A percentile compares a stretch with the other conserved stretches of the same genome.
Conservation (phyloP, 1,140 invertebrate genomes). For the Reticulitermes speratus region DNA sequence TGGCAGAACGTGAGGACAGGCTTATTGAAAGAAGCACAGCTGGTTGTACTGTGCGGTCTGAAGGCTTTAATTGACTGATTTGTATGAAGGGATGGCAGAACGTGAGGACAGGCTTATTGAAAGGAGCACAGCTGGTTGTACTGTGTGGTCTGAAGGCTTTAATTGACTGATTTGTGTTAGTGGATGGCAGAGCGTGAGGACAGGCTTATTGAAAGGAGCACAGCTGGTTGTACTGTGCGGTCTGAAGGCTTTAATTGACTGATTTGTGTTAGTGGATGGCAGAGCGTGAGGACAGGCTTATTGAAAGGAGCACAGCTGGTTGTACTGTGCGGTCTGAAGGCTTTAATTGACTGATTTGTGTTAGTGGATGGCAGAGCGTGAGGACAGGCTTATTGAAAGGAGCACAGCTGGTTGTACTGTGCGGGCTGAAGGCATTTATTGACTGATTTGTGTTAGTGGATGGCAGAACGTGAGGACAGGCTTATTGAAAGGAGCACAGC, state of each 20-base stretch:
- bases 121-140: not conserved
- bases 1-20: not conserved
- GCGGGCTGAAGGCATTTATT: not conserved
- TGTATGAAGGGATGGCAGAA: not conserved
- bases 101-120: not conserved
- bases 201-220: not conserved
- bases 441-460: not conserved
- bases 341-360: too few relatives aligned
- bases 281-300: too few relatives aligned
- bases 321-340: too few relatives aligned
- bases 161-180: not conserved
- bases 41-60: not conserved
- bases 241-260: not conserved
- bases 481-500: not conserved
- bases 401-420: not conserved
- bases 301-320: too few relatives aligned
- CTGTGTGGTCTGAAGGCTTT: not conserved
- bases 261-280: not conserved
- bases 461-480: not conserved
- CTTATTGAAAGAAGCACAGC: not conserved
- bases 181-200: not conserved
- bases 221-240: not conserved
- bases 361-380: too few relatives aligned
- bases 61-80: not conserved
- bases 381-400: not conserved